phyloP scores from a whole-genome alignment of 2,888 invertebrate genomes.

The Dione vanillae region DNA sequence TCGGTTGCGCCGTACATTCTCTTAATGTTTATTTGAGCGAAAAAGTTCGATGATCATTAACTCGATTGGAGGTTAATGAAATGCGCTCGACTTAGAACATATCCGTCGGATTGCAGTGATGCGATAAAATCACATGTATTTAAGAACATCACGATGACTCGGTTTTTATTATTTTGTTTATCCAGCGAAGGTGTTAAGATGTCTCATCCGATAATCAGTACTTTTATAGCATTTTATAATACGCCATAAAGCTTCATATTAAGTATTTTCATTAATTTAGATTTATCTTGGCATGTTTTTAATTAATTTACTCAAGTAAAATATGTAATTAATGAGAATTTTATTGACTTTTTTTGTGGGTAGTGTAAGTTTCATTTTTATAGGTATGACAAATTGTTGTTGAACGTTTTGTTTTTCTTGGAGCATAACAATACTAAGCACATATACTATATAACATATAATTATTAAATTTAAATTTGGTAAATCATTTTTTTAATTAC shows the following conservation, averaged over 20 bases:
- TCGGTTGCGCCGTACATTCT: slow-evolving; percentile 67
- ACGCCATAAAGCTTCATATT: slow-evolving; percentile 8
- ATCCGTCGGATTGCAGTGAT: slow-evolving; percentile 45
- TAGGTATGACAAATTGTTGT: background rate
- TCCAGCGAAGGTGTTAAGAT: slow-evolving; percentile 28
- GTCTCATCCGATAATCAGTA: slow-evolving; percentile 20
- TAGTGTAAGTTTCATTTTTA: background rate
- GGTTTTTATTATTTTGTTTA: slow-evolving; percentile 32
- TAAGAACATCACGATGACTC: slow-evolving; percentile 14
- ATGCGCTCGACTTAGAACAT: slow-evolving; percentile 66
- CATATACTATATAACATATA: background rate
- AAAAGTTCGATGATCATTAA: slow-evolving; percentile 78
- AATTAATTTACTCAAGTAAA: slow-evolving; percentile 1
- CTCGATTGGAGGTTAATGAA: slow-evolving; percentile 75
- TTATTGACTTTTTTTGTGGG: background rate
- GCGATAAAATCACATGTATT: slow-evolving; percentile 27
- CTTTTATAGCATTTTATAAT: slow-evolving; percentile 22
- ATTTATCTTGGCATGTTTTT: slow-evolving; percentile 3
- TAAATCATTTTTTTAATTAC: background rate
- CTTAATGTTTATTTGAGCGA: slow-evolving; percentile 80
- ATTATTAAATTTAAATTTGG: background rate
- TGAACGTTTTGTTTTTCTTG: background rate
- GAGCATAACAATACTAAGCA: too few relatives aligned
- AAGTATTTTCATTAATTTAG: slow-evolving; percentile 9
- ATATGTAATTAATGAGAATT: background rate